Percentiles rank a stretch among this genome's conserved stretches.
phyloP scores from a whole-genome alignment of 2,113 vertebrate species.

The Balaeniceps rex region DNA sequence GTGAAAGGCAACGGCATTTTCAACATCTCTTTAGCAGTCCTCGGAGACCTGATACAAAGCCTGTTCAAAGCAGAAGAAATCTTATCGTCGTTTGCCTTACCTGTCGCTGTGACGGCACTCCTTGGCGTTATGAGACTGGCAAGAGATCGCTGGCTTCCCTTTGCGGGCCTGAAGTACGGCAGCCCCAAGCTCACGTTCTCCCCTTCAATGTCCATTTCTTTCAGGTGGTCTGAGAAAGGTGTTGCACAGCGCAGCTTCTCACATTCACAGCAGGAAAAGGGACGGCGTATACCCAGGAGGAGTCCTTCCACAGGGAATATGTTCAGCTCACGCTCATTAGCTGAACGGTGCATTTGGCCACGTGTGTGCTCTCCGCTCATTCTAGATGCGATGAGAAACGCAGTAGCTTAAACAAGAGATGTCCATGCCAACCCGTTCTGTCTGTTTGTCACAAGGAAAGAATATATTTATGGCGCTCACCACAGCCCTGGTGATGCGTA shows the following conservation, averaged over 20 bases:
- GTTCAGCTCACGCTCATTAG: too few relatives aligned
- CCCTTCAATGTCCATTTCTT: neutral
- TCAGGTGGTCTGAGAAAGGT: neutral
- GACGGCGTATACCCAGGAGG: fast-evolving
- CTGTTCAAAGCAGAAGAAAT: neutral
- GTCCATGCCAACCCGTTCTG: neutral
- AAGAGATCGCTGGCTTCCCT: neutral
- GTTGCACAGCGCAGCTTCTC: neutral
- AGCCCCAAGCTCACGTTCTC: fast-evolving
- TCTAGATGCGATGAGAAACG: fast-evolving
- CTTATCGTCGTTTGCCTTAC: neutral
- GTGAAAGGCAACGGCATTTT: neutral
- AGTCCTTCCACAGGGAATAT: neutral
- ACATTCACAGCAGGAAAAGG: neutral
- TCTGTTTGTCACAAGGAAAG: neutral
- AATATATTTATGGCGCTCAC: too few relatives aligned
- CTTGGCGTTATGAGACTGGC: fast-evolving
- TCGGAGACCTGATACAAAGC: neutral
- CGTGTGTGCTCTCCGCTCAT: neutral
- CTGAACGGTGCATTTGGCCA: neutral
- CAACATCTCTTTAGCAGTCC: neutral
- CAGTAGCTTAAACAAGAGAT: neutral
- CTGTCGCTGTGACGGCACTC: fast-evolving
- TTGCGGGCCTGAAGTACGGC: fast-evolving
- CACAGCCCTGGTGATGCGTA: neutral